A percentile compares a stretch with the other conserved stretches of the same genome.
phyloP scores from a whole-genome alignment of 2,888 invertebrate species.

The Diarsia brunnea region DNA sequence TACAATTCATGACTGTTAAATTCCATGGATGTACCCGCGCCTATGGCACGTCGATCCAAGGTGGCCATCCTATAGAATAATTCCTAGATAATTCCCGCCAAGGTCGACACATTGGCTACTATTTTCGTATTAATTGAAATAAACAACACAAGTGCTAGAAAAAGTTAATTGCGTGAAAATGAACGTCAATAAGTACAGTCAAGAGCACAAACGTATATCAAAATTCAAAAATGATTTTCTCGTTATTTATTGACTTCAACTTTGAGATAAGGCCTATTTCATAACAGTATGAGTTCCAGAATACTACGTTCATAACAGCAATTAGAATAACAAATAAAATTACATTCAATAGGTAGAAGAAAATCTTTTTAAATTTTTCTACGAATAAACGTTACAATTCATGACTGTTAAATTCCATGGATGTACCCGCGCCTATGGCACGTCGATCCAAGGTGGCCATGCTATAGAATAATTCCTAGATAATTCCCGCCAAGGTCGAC shows the following conservation, averaged over 20 bases:
- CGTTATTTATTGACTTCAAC: neutral
- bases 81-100: constrained; percentile 65
- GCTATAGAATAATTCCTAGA: constrained; percentile 53
- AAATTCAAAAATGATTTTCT: neutral
- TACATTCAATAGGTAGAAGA: neutral
- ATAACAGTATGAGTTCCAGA: too few relatives aligned
- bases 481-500: constrained; percentile 69
- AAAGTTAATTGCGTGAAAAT: constrained; percentile 27
- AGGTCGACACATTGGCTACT: constrained; percentile 69
- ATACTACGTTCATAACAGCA: neutral
- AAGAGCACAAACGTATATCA: neutral
- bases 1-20: constrained; percentile 14
- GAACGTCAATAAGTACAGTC: constrained; percentile 26
- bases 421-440: constrained; percentile 22
- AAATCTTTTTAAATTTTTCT: neutral
- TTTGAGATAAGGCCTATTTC: neutral
- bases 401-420: constrained; percentile 27
- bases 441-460: constrained; percentile 55
- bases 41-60: constrained; percentile 30
- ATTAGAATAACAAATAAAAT: neutral
- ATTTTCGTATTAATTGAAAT: constrained; percentile 76
- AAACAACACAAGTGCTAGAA: constrained; percentile 71
- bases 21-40: constrained; percentile 24
- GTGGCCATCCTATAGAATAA: constrained; percentile 57
- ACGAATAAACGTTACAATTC: neutral